Conservation (phyloP, 2,888 invertebrate species). For the Corythucha ciliata region DNA sequence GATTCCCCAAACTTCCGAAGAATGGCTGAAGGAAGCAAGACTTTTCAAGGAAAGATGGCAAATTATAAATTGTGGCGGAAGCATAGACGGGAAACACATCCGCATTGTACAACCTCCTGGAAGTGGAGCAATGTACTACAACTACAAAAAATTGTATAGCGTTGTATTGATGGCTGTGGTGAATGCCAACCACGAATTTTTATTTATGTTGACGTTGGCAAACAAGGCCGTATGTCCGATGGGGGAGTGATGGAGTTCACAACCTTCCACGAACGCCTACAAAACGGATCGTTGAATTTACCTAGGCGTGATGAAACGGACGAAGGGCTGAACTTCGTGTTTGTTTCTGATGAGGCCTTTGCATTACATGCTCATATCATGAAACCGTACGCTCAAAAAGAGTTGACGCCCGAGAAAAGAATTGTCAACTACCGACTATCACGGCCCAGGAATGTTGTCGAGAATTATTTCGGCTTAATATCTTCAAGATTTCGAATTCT, state of each 20-base stretch:
- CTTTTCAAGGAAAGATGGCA: conserved; percentile 33
- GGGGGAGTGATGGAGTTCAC: conserved; percentile 20
- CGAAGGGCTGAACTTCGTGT: conserved; percentile 14
- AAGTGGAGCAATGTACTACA: conserved; percentile 31
- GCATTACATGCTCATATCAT: conserved; percentile 19
- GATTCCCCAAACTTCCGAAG: conserved; percentile 13
- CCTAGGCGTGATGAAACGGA: conserved; percentile 5
- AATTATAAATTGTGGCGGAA: conserved; percentile 33
- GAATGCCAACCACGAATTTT: conserved; percentile 32
- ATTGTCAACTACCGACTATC: no score
- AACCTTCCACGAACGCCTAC: not conserved
- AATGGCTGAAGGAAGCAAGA: conserved; percentile 17
- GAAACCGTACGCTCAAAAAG: no score
- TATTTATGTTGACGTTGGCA: conserved; percentile 29
- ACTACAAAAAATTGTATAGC: conserved; percentile 32
- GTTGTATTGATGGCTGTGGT: conserved; percentile 31
- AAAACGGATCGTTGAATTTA: conserved; percentile 1
- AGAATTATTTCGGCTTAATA: no score
- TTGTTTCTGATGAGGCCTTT: conserved; percentile 24
- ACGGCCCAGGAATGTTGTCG: no score
- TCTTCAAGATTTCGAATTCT: no score
- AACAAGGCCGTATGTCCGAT: conserved; percentile 29
- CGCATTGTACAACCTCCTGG: conserved; percentile 31
- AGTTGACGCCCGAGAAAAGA: no score
- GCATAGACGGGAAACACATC: conserved; percentile 35